Evolutionary conservation across 2,797 vertebrate genomes (phyloP).

Genomic region (Mionectes olivaceus): DNA sequence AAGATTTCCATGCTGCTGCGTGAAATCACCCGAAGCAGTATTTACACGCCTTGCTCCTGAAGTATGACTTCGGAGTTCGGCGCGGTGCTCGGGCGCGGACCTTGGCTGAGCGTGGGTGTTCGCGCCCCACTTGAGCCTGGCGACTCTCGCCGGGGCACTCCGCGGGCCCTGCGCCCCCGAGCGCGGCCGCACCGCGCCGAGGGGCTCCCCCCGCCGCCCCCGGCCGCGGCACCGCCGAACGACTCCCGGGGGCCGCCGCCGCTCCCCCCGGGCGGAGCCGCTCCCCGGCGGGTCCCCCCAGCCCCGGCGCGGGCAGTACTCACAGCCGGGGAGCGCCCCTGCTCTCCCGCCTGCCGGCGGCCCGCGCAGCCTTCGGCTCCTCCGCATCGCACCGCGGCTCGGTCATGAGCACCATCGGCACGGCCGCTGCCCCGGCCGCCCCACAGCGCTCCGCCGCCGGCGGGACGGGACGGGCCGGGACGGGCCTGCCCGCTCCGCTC

Average conservation of each 20-base stretch:
- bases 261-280: background rate
- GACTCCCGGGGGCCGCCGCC: background rate
- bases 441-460: background rate
- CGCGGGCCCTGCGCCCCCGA: background rate
- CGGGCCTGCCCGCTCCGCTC: background rate
- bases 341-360: background rate
- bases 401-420: background rate
- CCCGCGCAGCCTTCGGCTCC: background rate
- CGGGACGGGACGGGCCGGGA: too few relatives aligned
- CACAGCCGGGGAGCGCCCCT: background rate
- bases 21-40: background rate
- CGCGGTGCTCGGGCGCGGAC: background rate
- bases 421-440: background rate
- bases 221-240: too few relatives aligned
- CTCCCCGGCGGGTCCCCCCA: background rate
- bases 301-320: background rate
- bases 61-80: background rate
- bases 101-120: accelerated
- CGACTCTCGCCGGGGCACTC: background rate
- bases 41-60: background rate
- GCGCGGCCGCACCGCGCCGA: background rate
- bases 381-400: constrained; percentile 8
- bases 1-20: background rate
- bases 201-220: background rate
- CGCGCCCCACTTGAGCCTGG: accelerated